Conservation (phyloP, 1,140 invertebrate species). For the Armadillidium nasatum region DNA sequence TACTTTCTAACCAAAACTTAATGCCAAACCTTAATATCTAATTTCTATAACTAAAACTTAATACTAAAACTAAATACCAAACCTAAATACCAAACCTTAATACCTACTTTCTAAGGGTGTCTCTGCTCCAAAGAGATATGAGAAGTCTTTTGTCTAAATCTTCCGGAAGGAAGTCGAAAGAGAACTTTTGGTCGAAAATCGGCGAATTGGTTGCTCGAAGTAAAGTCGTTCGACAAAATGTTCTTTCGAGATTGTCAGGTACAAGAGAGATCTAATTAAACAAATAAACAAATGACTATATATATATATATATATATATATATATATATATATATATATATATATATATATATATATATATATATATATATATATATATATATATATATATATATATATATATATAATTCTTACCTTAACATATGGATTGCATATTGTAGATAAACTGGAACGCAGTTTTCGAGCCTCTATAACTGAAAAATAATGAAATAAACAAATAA, state of each 20-base stretch:
- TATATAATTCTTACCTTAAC: conserved; percentile 35
- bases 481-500: too few relatives aligned
- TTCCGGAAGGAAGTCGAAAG: conserved; percentile 51
- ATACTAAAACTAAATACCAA: too few relatives aligned
- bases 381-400: not conserved
- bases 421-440: conserved; percentile 40
- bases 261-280: conserved; percentile 48
- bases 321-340: not conserved
- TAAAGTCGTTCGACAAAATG: conserved; percentile 53
- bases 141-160: conserved; percentile 53
- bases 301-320: not conserved
- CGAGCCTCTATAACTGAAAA: conserved; percentile 41
- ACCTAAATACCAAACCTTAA: too few relatives aligned
- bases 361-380: not conserved
- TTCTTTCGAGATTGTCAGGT: conserved; percentile 50
- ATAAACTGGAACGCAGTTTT: conserved; percentile 40
- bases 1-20: too few relatives aligned
- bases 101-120: conserved; percentile 52
- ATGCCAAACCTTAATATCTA: too few relatives aligned
- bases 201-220: conserved; percentile 51
- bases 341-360: too few relatives aligned
- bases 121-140: conserved; percentile 55
- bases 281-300: too few relatives aligned
- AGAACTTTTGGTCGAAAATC: conserved; percentile 55
- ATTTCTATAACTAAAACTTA: too few relatives aligned